These are phyloP conservation scores for Stenchaetothrips biformis DNA, from an alignment of 2,888 invertebrate species.

Conservation along the genomic window DNA sequence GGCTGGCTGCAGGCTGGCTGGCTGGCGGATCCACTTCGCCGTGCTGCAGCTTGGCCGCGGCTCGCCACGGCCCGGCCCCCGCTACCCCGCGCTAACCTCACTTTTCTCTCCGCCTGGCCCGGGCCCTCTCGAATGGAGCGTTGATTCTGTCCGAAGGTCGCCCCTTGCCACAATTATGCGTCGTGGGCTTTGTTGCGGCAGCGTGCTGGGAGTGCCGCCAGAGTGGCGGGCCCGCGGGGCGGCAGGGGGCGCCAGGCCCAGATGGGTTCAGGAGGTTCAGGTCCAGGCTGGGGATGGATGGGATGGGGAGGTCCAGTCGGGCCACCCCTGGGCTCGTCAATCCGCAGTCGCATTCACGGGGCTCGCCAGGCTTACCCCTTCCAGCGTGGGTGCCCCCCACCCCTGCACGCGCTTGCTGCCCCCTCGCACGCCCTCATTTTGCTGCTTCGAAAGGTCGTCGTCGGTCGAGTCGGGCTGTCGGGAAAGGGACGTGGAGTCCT, in stretches of 20 bases:
- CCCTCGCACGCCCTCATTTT: not conserved
- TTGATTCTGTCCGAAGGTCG: constrained; percentile 15
- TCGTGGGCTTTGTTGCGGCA: constrained; percentile 14
- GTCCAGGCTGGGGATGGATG: too few relatives aligned
- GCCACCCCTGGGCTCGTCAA: too few relatives aligned
- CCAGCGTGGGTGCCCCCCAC: too few relatives aligned
- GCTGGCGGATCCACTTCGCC: too few relatives aligned
- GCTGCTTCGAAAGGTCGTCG: not conserved
- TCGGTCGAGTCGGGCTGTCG: too few relatives aligned
- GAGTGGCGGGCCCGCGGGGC: not conserved
- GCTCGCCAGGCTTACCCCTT: too few relatives aligned
- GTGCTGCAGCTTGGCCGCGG: not conserved
- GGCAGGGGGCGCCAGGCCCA: not conserved
- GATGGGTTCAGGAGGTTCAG: too few relatives aligned
- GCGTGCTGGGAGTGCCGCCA: not conserved
- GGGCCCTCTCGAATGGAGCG: not conserved
- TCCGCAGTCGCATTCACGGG: too few relatives aligned
- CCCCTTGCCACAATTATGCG: constrained; percentile 6
- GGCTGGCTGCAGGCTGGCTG: too few relatives aligned
- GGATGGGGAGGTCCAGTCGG: too few relatives aligned
- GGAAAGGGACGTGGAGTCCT: not conserved
- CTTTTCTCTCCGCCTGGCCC: not conserved
- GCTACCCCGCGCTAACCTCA: not conserved
- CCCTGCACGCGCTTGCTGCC: not conserved
- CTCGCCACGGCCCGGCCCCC: constrained; percentile 13